phyloP scores from a whole-genome alignment of 2,888 invertebrate genomes.

The Ganaspis brasiliensis region DNA sequence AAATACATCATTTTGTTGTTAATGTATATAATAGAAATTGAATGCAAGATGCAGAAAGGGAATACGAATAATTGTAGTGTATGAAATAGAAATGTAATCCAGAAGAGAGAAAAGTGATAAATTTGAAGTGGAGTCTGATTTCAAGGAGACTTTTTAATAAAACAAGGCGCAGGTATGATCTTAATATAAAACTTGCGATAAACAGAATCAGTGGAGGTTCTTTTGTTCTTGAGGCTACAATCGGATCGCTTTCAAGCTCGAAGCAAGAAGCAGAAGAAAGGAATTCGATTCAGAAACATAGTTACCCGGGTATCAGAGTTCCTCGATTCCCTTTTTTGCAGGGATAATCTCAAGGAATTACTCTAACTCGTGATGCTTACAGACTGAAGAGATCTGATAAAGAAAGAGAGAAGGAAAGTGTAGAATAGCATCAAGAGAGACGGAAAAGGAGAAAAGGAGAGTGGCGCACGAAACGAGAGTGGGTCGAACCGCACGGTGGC shows the following conservation, averaged over 20 bases:
- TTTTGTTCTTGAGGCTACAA: slow-evolving; percentile 36
- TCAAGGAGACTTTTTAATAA: slow-evolving; percentile 33
- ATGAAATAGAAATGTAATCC: slow-evolving; percentile 9
- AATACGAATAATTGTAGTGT: neutral
- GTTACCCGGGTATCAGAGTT: slow-evolving; percentile 45
- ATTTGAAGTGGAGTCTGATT: slow-evolving; percentile 1
- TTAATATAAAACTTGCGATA: slow-evolving; percentile 38
- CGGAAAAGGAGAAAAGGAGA: slow-evolving; percentile 59
- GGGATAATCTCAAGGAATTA: slow-evolving; percentile 52
- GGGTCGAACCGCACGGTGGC: slow-evolving; percentile 63
- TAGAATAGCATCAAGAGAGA: slow-evolving; percentile 55
- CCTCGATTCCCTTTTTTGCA: slow-evolving; percentile 47
- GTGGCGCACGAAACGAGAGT: slow-evolving; percentile 54
- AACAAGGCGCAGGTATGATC: slow-evolving; percentile 29
- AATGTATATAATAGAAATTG: neutral
- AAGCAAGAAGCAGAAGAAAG: slow-evolving; percentile 37
- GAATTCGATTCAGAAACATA: slow-evolving; percentile 46
- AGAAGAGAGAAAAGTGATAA: slow-evolving; percentile 2
- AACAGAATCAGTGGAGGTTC: slow-evolving; percentile 6
- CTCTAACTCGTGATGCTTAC: slow-evolving; percentile 47
- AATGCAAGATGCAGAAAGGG: no score
- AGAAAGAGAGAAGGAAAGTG: slow-evolving; percentile 58
- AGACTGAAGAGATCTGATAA: slow-evolving; percentile 57
- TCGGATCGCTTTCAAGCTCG: slow-evolving; percentile 36
- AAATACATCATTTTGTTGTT: neutral